These are phyloP conservation scores for Drosophila paracracens DNA, from an alignment of 2,888 invertebrate genomes.

Conservation along the genomic window DNA sequence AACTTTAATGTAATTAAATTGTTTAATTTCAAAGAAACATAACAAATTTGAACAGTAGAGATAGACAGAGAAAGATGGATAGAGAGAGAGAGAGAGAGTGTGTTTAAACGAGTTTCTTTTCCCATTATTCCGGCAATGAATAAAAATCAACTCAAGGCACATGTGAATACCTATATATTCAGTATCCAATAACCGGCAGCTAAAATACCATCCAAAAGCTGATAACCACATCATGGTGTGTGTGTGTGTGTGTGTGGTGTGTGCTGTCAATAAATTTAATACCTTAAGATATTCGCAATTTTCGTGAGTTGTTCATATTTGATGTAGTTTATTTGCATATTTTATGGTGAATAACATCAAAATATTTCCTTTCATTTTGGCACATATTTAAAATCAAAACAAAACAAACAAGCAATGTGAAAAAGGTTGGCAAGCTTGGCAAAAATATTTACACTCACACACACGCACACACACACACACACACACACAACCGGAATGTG, in stretches of 20 bases:
- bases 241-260: background rate
- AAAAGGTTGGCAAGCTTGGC: slow-evolving; percentile 45
- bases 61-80: background rate
- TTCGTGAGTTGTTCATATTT: slow-evolving; percentile 20
- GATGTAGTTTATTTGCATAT: slow-evolving; percentile 63
- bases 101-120: slow-evolving; percentile 24
- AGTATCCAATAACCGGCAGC: slow-evolving; percentile 13
- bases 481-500: slow-evolving; percentile 19
- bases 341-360: slow-evolving; percentile 47
- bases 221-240: background rate
- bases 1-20: slow-evolving; percentile 78
- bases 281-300: slow-evolving; percentile 9
- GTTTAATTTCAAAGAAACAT: slow-evolving; percentile 77
- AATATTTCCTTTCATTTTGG: slow-evolving; percentile 43
- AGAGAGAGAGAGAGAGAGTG: background rate
- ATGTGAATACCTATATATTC: slow-evolving; percentile 9
- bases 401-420: slow-evolving; percentile 38
- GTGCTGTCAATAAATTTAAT: slow-evolving; percentile 14
- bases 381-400: slow-evolving; percentile 55
- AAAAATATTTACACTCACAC: slow-evolving; percentile 6
- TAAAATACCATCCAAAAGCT: background rate
- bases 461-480: slow-evolving; percentile 9
- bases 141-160: slow-evolving; percentile 4
- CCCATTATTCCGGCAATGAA: slow-evolving; percentile 1
- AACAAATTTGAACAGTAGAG: slow-evolving; percentile 26